These are phyloP conservation scores for Chaetops frenatus DNA, from an alignment of 2,113 vertebrate species.

Conservation along the genomic window DNA sequence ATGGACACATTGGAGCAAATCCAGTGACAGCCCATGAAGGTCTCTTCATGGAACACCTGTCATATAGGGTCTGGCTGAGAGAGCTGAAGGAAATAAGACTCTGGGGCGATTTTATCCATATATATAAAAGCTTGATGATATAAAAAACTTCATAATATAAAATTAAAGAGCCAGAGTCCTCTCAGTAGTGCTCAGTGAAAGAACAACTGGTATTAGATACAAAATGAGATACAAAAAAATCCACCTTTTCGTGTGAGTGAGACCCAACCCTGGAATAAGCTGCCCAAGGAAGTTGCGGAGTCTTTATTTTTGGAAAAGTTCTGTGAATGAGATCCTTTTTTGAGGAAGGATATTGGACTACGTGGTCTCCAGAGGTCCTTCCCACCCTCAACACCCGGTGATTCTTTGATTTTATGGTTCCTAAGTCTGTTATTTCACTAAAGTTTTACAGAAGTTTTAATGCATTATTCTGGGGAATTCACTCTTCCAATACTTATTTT, in stretches of 20 bases:
- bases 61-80: background rate
- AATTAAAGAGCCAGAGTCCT: background rate
- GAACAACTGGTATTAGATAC: background rate
- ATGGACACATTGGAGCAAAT: fast-evolving
- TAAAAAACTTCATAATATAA: background rate
- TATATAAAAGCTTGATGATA: background rate
- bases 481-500: background rate
- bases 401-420: background rate
- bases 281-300: background rate
- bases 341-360: background rate
- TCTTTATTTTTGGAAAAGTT: background rate
- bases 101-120: background rate
- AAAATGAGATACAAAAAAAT: background rate
- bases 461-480: background rate
- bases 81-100: background rate
- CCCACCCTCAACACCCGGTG: background rate
- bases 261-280: background rate
- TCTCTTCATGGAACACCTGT: background rate
- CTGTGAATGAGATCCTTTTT: too few relatives aligned
- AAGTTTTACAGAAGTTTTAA: background rate
- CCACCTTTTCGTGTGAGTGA: background rate
- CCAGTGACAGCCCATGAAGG: background rate
- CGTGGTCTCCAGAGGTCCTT: background rate
- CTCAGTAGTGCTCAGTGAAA: background rate
- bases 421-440: background rate